phyloP scores from a whole-genome alignment of 2,113 vertebrate genomes.

The Silurus glanis region DNA sequence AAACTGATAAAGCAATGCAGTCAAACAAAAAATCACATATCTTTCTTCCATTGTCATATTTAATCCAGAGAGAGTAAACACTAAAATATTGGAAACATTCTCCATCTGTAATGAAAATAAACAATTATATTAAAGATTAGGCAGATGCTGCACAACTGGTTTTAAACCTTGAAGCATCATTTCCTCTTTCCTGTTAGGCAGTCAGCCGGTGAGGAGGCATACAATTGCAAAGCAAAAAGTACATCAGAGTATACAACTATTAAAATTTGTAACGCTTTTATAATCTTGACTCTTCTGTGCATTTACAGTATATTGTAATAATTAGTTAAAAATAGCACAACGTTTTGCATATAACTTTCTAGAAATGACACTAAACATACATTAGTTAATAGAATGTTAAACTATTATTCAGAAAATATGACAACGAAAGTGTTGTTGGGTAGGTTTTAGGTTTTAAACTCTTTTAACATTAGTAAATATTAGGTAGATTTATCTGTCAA shows the following conservation, averaged over 20 bases:
- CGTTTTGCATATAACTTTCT: background rate
- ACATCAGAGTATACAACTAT: background rate
- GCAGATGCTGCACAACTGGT: background rate
- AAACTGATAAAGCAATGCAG: constrained; percentile 37
- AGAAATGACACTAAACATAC: background rate
- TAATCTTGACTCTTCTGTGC: background rate
- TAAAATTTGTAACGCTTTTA: background rate
- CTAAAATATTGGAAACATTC: constrained; percentile 38
- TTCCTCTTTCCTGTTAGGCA: background rate
- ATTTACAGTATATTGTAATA: background rate
- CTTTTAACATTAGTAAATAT: background rate
- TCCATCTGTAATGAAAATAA: constrained; percentile 31
- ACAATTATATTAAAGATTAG: background rate
- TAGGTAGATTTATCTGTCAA: background rate
- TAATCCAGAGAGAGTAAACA: constrained; percentile 51
- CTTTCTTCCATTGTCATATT: constrained; percentile 40
- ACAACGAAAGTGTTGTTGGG: background rate
- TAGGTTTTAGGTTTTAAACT: background rate
- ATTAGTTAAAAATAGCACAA: background rate
- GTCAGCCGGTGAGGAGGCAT: background rate
- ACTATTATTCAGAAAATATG: background rate
- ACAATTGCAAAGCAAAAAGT: background rate
- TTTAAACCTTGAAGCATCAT: background rate
- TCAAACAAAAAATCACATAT: constrained; percentile 40
- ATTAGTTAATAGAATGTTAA: background rate